phyloP scores from a whole-genome alignment of 2,113 vertebrate genomes.

The Pygathrix nemaeus region DNA sequence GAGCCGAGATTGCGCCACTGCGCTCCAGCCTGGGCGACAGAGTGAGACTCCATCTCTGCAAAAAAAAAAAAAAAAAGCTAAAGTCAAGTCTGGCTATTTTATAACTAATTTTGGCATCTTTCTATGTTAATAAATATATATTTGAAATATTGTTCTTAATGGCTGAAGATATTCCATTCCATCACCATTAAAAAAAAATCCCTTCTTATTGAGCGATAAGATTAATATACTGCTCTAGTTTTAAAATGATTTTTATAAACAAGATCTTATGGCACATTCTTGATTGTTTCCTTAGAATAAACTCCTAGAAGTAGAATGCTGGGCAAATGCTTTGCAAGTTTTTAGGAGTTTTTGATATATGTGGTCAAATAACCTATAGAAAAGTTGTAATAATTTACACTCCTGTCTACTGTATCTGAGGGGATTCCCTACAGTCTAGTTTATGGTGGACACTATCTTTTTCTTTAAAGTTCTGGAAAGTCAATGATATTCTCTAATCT shows the following conservation, averaged over 20 bases:
- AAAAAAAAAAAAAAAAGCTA: no score
- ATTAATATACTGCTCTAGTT: not conserved
- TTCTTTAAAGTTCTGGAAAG: constrained; percentile 72
- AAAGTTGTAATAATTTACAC: not conserved
- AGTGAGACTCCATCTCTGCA: no score
- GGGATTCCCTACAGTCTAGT: not conserved
- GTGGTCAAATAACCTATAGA: not conserved
- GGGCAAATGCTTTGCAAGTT: not conserved
- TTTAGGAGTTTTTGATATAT: not conserved
- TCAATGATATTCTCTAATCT: constrained; percentile 67
- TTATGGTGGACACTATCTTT: constrained; percentile 55
- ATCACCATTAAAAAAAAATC: not conserved
- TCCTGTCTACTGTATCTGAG: not conserved
- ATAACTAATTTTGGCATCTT: not conserved
- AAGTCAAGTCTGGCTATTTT: not conserved
- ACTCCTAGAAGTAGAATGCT: not conserved
- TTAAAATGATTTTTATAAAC: not conserved
- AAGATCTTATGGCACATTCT: not conserved
- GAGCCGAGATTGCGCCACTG: no score
- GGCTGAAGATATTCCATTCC: not conserved
- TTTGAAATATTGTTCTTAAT: not conserved
- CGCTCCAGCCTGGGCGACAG: no score
- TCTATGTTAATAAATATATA: not conserved
- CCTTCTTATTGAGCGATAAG: not conserved
- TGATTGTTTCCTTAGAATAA: not conserved